Conservation (phyloP, 2,113 vertebrate species). For the Grantiella picta region DNA sequence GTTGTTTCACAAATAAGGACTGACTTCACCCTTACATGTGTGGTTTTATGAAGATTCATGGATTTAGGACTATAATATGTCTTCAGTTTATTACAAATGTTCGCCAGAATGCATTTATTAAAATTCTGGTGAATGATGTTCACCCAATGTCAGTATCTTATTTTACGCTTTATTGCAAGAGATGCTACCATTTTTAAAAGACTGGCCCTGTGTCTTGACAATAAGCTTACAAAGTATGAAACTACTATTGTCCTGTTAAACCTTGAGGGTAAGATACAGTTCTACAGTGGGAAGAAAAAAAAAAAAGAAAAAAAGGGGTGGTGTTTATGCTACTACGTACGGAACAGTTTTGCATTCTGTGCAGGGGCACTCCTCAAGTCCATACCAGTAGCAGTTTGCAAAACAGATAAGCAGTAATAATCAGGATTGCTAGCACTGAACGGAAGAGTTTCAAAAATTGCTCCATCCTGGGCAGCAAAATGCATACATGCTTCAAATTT, state of each 20-base stretch:
- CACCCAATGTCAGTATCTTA: background rate
- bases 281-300: background rate
- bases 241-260: background rate
- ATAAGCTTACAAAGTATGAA: background rate
- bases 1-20: background rate
- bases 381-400: background rate
- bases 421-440: background rate
- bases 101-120: background rate
- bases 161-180: background rate
- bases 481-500: background rate
- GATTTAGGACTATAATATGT: background rate
- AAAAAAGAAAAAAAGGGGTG: background rate
- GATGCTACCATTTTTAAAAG: background rate
- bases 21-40: background rate
- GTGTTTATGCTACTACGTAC: background rate
- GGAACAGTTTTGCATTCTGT: background rate
- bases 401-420: background rate
- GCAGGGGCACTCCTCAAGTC: background rate
- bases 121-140: background rate
- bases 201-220: background rate
- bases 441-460: background rate
- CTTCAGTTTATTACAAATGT: slow-evolving; percentile 12
- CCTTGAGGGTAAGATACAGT: background rate
- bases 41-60: slow-evolving; percentile 16
- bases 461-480: background rate